These are phyloP conservation scores for Autographa gamma DNA, from an alignment of 2,888 invertebrate species.

Conservation along the genomic window DNA sequence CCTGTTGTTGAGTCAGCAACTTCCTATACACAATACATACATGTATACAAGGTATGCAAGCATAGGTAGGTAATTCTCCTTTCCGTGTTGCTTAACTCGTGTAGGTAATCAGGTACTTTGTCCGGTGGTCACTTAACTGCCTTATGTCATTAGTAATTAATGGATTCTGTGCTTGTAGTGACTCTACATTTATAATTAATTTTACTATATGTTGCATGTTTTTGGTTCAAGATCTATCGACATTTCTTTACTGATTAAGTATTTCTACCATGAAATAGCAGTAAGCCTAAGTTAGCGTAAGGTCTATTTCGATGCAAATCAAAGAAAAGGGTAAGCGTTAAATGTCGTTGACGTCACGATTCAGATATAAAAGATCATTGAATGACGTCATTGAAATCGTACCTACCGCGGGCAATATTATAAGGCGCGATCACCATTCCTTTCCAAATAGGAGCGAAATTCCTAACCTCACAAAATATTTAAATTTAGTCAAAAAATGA, in stretches of 20 bases:
- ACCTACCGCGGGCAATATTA: neutral
- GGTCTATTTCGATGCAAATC: neutral
- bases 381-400: conserved; percentile 1
- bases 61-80: neutral
- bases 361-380: neutral
- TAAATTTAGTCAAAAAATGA: neutral
- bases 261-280: no score
- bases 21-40: conserved; percentile 7
- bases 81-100: no score
- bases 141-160: no score
- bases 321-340: neutral
- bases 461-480: neutral
- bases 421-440: neutral
- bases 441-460: neutral
- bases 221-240: no score
- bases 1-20: conserved; percentile 31
- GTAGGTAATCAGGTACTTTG: no score
- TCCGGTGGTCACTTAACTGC: no score
- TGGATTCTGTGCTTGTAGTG: no score
- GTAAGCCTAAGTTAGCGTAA: neutral
- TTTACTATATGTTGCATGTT: no score
- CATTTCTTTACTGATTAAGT: no score
- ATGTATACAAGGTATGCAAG: neutral
- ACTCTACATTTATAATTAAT: no score
- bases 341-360: neutral